These are phyloP conservation scores for Leptopilina drosophilae DNA, from an alignment of 2,888 invertebrate genomes.

Conservation along the genomic window DNA sequence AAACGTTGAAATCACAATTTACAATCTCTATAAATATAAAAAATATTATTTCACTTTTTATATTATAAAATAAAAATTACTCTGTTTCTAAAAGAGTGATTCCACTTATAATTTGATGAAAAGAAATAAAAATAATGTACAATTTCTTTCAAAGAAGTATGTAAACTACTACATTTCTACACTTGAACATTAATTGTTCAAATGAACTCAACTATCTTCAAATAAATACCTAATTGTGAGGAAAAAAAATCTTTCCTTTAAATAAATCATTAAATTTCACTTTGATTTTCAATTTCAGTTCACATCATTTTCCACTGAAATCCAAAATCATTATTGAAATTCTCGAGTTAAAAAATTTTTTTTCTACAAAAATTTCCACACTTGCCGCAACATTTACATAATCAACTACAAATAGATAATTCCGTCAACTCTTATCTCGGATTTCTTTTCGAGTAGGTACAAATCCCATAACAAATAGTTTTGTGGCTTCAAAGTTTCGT, in stretches of 20 bases:
- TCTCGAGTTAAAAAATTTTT: background rate
- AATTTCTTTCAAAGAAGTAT: too few relatives aligned
- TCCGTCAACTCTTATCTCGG: conserved; percentile 8
- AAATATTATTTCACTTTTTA: too few relatives aligned
- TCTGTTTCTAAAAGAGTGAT: too few relatives aligned
- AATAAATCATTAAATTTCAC: background rate
- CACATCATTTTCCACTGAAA: background rate
- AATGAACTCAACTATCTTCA: too few relatives aligned
- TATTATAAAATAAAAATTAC: too few relatives aligned
- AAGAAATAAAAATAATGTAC: too few relatives aligned
- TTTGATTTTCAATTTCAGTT: background rate
- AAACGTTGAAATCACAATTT: too few relatives aligned
- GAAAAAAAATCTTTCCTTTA: background rate
- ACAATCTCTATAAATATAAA: too few relatives aligned
- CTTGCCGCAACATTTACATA: conserved; percentile 12
- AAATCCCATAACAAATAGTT: conserved; percentile 5
- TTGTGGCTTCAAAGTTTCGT: background rate
- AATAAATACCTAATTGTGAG: background rate
- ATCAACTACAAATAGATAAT: conserved; percentile 13
- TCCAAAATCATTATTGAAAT: background rate
- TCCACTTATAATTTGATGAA: too few relatives aligned
- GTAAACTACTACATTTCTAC: too few relatives aligned
- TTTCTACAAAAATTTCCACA: background rate
- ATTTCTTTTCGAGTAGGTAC: background rate
- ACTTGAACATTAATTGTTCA: too few relatives aligned